Evolutionary conservation across 2,888 invertebrate species (phyloP), one percentile per base, ranked within the genome.

Genomic region (Acleris sparsana): DNA sequence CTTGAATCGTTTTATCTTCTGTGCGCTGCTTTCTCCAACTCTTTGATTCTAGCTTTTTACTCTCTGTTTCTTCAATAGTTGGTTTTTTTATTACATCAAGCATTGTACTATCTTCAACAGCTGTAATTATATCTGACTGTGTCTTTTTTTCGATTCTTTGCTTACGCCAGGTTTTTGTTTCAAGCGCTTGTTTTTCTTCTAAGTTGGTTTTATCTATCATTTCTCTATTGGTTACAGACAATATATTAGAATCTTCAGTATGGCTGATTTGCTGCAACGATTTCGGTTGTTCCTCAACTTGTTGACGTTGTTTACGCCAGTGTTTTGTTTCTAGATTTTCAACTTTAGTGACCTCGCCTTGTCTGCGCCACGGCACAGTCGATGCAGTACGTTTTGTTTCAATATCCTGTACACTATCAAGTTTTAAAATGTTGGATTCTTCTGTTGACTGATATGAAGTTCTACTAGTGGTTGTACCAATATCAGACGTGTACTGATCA

Each of bases 301-400:
- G 76, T 53, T 67, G 62, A 4, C 78, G 76, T 22, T 75, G 71
- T 70, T 75, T 80, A 43, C 84, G 71, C 85, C 85, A 85, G 69
- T 79, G 75, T 63, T 71, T 79, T 4, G 72, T 71, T 72, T 81
- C 79, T 52, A 76, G 68, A 29, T 57, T 71, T 63, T 81, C 75
- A 62, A 77, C 73, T 63, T 70, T 73, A 33, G 48, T 55, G 9
- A 55, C 67, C 70, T 75, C 73, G 60, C 70, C 74, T 70, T 79
- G 77, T 62, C 70, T 81, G n/a, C 92, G 85, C 92, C 92, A 92
- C 1, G 92, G 92, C 5, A 86, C 82, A 55, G 75, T 75, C 20
- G 71, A 70, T 6, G 71, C 70, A 9, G 79, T 69, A 73, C 80
- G 83, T 68, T 76, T 87, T 5, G 81, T 80, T 63, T 88, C 80